A percentile compares a stretch with the other conserved stretches of the same genome.
Conservation (phyloP, 53 echinoderm and acorn worm genomes). For the Stichopus horrens region DNA sequence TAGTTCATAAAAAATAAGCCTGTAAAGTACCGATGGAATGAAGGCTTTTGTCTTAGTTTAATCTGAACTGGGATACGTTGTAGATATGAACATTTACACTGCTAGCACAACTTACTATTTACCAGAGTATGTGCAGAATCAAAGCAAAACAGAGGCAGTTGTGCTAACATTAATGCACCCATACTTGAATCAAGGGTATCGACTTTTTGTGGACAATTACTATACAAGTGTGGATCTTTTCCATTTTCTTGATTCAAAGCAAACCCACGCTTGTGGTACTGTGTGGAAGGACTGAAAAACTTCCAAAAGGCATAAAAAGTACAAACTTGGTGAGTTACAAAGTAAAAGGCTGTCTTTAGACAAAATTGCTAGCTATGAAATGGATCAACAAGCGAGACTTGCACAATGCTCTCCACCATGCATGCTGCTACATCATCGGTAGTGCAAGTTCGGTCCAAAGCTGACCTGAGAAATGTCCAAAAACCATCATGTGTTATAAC, state of each 20-base stretch:
- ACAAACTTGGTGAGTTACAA: too few species aligned
- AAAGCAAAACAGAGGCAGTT: not conserved
- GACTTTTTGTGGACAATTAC: constrained; percentile 2
- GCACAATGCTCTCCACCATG: not conserved
- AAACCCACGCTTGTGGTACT: too few species aligned
- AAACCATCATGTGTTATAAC: not conserved
- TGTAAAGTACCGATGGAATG: not conserved
- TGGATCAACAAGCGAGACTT: not conserved
- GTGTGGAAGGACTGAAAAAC: too few species aligned
- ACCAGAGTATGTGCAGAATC: not conserved
- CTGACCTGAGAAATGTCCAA: not conserved
- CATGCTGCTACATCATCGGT: not conserved
- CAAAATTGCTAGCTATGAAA: not conserved
- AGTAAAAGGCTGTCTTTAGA: not conserved
- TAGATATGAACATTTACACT: not conserved
- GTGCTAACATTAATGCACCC: not conserved
- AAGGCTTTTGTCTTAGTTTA: not conserved
- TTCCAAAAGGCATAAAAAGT: too few species aligned
- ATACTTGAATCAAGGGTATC: not conserved
- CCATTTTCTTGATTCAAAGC: not conserved
- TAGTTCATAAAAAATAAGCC: too few species aligned
- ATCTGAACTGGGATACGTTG: not conserved
- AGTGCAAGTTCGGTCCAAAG: not conserved
- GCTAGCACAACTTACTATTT: not conserved
- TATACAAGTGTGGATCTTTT: constrained; percentile 3